These are phyloP conservation scores for Lethrus apterus DNA, from an alignment of 1,140 invertebrate genomes.

Conservation along the genomic window DNA sequence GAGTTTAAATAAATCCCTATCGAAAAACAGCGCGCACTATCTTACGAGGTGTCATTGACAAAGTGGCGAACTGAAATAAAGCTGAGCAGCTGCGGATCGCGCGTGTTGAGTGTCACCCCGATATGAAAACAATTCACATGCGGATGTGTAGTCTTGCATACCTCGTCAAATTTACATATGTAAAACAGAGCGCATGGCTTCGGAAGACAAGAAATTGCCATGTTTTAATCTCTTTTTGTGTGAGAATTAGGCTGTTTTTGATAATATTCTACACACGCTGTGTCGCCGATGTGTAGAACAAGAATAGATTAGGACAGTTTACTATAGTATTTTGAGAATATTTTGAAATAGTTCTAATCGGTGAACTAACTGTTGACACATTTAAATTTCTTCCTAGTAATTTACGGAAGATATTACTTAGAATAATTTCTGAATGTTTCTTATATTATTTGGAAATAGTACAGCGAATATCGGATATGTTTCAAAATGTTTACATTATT, in stretches of 20 bases:
- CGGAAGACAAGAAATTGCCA: conserved; percentile 9
- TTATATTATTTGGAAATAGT: no score
- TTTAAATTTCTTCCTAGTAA: no score
- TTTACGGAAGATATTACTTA: no score
- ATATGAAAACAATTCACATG: conserved; percentile 20
- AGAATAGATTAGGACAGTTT: no score
- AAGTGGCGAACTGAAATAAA: conserved; percentile 34
- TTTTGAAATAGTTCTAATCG: no score
- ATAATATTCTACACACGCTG: conserved; percentile 6
- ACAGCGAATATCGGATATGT: no score
- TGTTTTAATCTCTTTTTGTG: conserved; percentile 16
- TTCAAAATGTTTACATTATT: no score
- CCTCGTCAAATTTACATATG: conserved; percentile 21
- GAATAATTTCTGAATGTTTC: no score
- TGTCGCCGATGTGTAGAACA: conserved; percentile 8
- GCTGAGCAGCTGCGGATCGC: conserved; percentile 26
- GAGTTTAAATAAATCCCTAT: conserved; percentile 32
- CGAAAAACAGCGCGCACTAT: conserved; percentile 22
- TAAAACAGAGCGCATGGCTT: conserved; percentile 15
- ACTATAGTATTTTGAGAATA: no score
- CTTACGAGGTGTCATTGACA: conserved; percentile 30
- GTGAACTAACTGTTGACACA: no score
- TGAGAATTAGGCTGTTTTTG: conserved; percentile 10
- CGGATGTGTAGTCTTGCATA: conserved; percentile 19
- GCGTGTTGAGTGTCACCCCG: conserved; percentile 26